Conservation (phyloP, 2,797 vertebrate genomes). For the Argyrosomus regius region DNA sequence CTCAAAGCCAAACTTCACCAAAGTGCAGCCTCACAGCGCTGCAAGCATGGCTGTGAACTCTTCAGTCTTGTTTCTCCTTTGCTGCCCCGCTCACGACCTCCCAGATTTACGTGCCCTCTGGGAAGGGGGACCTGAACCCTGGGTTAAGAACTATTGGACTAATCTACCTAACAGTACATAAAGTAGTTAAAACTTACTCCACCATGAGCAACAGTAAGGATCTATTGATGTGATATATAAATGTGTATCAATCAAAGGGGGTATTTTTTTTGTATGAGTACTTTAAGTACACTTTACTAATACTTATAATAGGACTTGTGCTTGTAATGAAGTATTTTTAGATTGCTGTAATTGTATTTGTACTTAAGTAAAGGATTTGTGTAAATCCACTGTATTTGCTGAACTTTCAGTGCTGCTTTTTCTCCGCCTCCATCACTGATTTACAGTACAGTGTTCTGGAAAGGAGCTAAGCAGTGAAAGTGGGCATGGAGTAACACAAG, state of each 20-base stretch:
- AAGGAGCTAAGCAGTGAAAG: conserved; percentile 33
- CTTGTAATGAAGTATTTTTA: not conserved
- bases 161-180: not conserved
- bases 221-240: not conserved
- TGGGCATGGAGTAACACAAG: conserved; percentile 48
- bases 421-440: conserved; percentile 15
- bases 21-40: not conserved
- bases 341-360: not conserved
- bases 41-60: not conserved
- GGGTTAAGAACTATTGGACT: not conserved
- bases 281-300: not conserved
- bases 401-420: conserved; percentile 8
- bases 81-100: not conserved
- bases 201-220: not conserved
- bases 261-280: not conserved
- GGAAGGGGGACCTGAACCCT: not conserved
- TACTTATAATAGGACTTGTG: not conserved
- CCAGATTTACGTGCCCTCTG: conserved; percentile 20
- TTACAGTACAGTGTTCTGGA: conserved; percentile 47
- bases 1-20: not conserved
- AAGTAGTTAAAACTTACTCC: not conserved
- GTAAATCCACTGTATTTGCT: not conserved
- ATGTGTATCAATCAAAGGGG: not conserved
- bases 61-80: conserved; percentile 15
- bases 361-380: not conserved